phyloP scores from a whole-genome alignment of 2,797 vertebrate species.

The Danio jaintianensis region DNA sequence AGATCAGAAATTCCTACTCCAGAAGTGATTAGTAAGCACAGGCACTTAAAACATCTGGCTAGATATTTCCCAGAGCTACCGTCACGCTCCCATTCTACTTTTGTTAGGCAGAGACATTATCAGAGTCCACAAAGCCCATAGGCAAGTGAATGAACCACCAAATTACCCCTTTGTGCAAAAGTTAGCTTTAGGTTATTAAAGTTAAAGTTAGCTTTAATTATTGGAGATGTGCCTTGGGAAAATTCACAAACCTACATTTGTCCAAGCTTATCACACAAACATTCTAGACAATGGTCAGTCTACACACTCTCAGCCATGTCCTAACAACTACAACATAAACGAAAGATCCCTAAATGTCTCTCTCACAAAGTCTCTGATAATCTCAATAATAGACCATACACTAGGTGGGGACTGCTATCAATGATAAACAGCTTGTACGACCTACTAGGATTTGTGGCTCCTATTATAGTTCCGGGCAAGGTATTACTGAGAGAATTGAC shows the following conservation, averaged over 20 bases:
- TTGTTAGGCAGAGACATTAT: constrained; percentile 19
- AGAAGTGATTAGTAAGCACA: neutral
- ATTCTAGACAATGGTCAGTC: constrained; percentile 11
- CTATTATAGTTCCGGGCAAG: too few species aligned
- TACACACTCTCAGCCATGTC: constrained; percentile 1
- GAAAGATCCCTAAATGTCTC: neutral
- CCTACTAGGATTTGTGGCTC: constrained; percentile 1
- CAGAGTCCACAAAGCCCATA: constrained; percentile 31
- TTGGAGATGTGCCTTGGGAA: constrained; percentile 16
- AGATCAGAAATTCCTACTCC: neutral
- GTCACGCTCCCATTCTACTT: constrained; percentile 9
- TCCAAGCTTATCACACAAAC: constrained; percentile 2
- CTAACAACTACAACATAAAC: constrained; percentile 5
- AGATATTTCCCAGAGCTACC: constrained; percentile 4
- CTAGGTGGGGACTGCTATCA: neutral
- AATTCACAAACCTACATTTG: constrained; percentile 3
- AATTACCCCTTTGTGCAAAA: constrained; percentile 34
- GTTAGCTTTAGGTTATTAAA: constrained; percentile 18
- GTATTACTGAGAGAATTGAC: too few species aligned
- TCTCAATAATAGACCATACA: neutral
- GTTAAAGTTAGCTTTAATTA: constrained; percentile 14
- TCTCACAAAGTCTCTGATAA: neutral
- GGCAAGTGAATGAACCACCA: constrained; percentile 14
- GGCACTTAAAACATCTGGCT: constrained; percentile 12
- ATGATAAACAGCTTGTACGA: constrained; percentile 6